A percentile compares a stretch with the other conserved stretches of the same genome.
Conservation (phyloP, 2,113 vertebrate genomes). For the Lathamus discolor region DNA sequence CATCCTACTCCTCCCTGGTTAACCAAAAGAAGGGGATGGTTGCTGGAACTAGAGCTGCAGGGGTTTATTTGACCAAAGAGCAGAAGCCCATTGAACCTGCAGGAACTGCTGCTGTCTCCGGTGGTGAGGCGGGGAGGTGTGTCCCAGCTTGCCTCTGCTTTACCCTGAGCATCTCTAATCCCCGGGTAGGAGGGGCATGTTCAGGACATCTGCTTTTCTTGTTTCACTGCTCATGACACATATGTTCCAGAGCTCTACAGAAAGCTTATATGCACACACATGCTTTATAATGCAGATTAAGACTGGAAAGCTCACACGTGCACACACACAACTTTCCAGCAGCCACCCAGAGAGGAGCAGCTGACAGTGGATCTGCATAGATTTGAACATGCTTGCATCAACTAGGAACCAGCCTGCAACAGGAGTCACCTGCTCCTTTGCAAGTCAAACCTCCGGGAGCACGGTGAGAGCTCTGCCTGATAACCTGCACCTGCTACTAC, state of each 20-base stretch:
- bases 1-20: constrained; percentile 44
- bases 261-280: not conserved
- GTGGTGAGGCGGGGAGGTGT: not conserved
- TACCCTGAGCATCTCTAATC: constrained; percentile 18
- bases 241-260: not conserved
- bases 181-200: constrained; percentile 17
- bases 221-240: not conserved
- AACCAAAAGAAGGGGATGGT: constrained; percentile 16
- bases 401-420: not conserved
- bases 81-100: not conserved
- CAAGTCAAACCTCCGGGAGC: not conserved
- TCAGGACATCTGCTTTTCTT: constrained; percentile 27
- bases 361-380: not conserved
- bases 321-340: not conserved
- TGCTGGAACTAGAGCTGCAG: not conserved
- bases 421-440: not conserved
- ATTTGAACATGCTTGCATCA: not conserved
- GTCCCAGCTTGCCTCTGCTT: not conserved
- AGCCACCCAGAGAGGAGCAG: not conserved
- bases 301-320: not conserved
- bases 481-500: not conserved
- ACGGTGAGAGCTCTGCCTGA: accelerated
- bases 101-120: not conserved
- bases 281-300: not conserved
- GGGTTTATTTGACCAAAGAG: not conserved